phyloP scores from a whole-genome alignment of 2,797 vertebrate genomes.

The Synanceia verrucosa region DNA sequence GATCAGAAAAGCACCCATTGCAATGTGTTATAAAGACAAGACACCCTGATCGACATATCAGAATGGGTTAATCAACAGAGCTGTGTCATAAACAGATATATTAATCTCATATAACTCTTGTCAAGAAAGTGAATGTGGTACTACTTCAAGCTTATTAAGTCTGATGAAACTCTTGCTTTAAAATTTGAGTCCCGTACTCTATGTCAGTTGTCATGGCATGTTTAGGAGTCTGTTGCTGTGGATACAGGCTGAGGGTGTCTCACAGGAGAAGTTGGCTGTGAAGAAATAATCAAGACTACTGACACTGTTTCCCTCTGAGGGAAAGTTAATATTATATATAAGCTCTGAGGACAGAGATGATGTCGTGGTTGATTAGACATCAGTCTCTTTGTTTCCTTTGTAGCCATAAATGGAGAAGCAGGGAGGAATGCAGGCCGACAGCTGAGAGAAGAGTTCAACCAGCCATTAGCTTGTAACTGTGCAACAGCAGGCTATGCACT shows the following conservation, averaged over 20 bases:
- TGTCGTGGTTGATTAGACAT: not conserved
- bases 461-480: slow-evolving; percentile 46
- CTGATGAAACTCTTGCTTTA: not conserved
- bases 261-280: not conserved
- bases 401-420: slow-evolving; percentile 75
- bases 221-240: not conserved
- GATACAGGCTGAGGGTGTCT: not conserved
- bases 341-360: not conserved
- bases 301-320: not conserved
- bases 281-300: not conserved
- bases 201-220: not conserved
- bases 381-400: slow-evolving; percentile 17
- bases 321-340: not conserved
- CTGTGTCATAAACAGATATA: too few species aligned
- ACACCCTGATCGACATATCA: too few species aligned
- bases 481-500: slow-evolving; percentile 22
- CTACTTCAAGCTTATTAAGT: too few species aligned
- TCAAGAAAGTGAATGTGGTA: too few species aligned
- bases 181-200: too few species aligned
- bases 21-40: too few species aligned
- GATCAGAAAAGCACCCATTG: too few species aligned
- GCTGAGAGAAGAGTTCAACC: slow-evolving; percentile 68
- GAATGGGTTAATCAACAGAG: too few species aligned
- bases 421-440: slow-evolving; percentile 79
- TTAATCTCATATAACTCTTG: too few species aligned